Evolutionary conservation across 2,113 vertebrate species (phyloP).

Genomic region (Turnix velox): DNA sequence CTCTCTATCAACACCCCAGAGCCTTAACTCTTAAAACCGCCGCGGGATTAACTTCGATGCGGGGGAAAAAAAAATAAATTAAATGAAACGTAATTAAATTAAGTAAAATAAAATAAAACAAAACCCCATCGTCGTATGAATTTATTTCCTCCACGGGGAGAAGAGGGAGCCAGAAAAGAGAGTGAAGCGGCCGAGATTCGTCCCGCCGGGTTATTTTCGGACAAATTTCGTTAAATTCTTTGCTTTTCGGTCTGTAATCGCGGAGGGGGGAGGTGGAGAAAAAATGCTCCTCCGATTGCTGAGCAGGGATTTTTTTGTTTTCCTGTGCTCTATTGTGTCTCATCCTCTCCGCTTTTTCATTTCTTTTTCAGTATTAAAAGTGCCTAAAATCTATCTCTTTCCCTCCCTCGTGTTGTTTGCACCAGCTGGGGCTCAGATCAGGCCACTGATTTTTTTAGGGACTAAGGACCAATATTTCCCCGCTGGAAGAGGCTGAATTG

Average conservation of each 20-base stretch:
- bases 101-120: no score
- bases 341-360: background rate
- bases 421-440: background rate
- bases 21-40: background rate
- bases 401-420: background rate
- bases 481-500: background rate
- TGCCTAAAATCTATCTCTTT: background rate
- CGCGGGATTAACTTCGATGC: background rate
- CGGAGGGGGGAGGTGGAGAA: rapidly evolving
- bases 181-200: background rate
- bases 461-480: background rate
- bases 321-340: background rate
- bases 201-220: background rate
- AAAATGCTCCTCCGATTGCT: background rate
- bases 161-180: background rate
- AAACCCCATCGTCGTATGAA: rapidly evolving
- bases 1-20: background rate
- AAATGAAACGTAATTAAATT: no score
- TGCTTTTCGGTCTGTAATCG: background rate
- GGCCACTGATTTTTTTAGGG: background rate
- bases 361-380: background rate
- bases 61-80: background rate
- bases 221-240: background rate
- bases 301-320: background rate
- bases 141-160: background rate